A percentile compares a stretch with the other conserved stretches of the same genome.
Conservation (phyloP, 1,140 invertebrate genomes). For the Drosophila funebris region DNA sequence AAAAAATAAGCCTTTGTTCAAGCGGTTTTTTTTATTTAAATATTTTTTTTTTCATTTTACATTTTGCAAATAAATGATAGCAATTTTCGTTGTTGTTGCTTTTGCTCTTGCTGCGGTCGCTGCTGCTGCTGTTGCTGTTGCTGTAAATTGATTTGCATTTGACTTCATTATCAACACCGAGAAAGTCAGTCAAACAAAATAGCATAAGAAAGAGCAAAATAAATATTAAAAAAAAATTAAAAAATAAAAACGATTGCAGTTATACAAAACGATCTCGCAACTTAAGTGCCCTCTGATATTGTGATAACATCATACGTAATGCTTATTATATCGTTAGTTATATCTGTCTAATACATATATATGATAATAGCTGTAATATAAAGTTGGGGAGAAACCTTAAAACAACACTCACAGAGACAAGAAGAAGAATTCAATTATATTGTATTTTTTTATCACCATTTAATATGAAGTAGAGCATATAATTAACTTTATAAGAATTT, state of each 20-base stretch:
- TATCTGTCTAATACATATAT: neutral
- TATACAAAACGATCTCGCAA: constrained; percentile 29
- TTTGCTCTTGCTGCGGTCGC: too few species aligned
- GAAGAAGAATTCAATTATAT: too few species aligned
- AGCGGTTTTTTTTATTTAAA: constrained; percentile 57
- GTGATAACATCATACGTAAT: neutral
- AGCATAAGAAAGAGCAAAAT: neutral
- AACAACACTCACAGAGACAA: too few species aligned
- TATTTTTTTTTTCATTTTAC: constrained; percentile 23
- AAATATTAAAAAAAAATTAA: neutral
- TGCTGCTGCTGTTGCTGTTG: neutral
- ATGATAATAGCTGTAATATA: neutral
- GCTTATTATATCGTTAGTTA: neutral
- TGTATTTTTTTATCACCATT: too few species aligned
- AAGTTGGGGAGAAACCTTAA: neutral
- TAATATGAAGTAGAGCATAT: too few species aligned
- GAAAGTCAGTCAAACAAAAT: neutral
- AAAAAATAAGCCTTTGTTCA: constrained; percentile 5
- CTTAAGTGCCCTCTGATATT: neutral
- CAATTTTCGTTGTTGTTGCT: neutral
- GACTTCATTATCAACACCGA: constrained; percentile 8
- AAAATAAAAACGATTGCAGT: neutral
- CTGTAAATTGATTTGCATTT: constrained; percentile 18
- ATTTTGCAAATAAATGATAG: constrained; percentile 16
- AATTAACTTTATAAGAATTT: too few species aligned